These are phyloP conservation scores for Glomeris marginata DNA, from an alignment of 2,888 invertebrate species.

Conservation along the genomic window DNA sequence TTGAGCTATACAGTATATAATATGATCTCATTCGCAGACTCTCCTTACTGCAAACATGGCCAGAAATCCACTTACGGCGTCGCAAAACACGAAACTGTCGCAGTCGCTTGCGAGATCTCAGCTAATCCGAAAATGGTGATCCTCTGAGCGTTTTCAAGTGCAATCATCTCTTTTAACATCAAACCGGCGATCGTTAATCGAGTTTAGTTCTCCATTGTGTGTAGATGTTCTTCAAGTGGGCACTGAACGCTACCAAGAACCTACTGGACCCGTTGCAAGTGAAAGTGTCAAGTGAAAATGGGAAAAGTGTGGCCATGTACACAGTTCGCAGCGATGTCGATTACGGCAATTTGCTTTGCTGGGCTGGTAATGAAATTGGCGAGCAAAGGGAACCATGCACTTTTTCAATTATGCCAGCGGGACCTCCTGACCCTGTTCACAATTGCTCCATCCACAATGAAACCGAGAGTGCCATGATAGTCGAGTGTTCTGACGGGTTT, in stretches of 20 bases:
- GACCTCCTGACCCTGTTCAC: slow-evolving; percentile 71
- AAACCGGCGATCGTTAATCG: no score
- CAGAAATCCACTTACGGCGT: slow-evolving; percentile 80
- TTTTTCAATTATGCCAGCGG: slow-evolving; percentile 34
- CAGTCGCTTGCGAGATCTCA: slow-evolving; percentile 75
- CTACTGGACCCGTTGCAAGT: slow-evolving; percentile 60
- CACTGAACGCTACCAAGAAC: slow-evolving; percentile 71
- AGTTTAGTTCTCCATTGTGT: background rate
- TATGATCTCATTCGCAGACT: slow-evolving; percentile 42
- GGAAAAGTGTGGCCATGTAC: slow-evolving; percentile 67
- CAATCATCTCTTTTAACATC: no score
- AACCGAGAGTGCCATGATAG: slow-evolving; percentile 64
- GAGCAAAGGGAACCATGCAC: slow-evolving; percentile 73
- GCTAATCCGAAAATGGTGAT: slow-evolving; percentile 57
- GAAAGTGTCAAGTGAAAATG: slow-evolving; percentile 54
- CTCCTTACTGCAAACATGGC: slow-evolving; percentile 71
- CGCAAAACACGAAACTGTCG: slow-evolving; percentile 77
- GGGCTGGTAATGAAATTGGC: slow-evolving; percentile 65
- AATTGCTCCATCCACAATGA: slow-evolving; percentile 82
- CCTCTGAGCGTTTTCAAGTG: background rate
- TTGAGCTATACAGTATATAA: no score
- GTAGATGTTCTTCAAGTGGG: slow-evolving; percentile 55
- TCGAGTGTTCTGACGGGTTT: slow-evolving; percentile 70
- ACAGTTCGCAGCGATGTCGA: slow-evolving; percentile 80
- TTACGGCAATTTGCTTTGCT: slow-evolving; percentile 75